Base-by-base conservation (phyloP, 2,797 vertebrate genomes). In the Arremon aurantiirostris region DNA sequence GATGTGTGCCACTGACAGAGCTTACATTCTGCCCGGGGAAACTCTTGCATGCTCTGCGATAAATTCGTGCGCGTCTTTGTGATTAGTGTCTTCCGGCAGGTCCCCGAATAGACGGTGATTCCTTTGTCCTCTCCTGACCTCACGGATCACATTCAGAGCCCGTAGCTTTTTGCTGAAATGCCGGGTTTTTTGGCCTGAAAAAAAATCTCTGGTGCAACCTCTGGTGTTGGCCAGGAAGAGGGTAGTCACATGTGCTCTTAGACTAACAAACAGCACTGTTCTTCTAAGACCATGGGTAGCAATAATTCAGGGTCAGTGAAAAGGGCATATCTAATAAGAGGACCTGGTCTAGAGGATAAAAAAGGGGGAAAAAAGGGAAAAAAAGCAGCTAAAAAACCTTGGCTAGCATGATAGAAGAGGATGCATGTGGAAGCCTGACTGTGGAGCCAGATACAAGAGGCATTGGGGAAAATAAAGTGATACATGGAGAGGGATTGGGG, bases 271-370 rank as follows among this genome's bases (percentile, higher is more conserved):
- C 94, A 96, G 65, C 73, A 39, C 93, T 94, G 95, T 96, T 96
- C 96, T 96, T 93, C 94, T 96, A 91, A 97, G 93, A 94, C 95
- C 77, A 76, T 77, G 96, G 96, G 95, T 95, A 96, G 95, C 95
- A 96, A 95, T 97, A 95, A 96, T 97, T 96, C 96, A 95, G 95
- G 96, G 96, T 97, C 96, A 96, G 87, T 93, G 95, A 72, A 96
- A 94, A 93, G 95, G 96, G 91, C 95, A 77, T 93, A 92, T 94
- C 95, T 94, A 96, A 95, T 86, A 94, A 95, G 94, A 82, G 49
- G 87, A 92, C 77, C 56, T 80, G 89, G 82, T 90, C 80, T 82
- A 69, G 64, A 86, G 80, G 44, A 88, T 50, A 49, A 86, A 84
- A 93, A 6, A 22, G 15, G 2, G 5, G 1, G 7, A 8, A 10